Percentiles rank a stretch among this genome's conserved stretches.
Conservation (phyloP, 2,113 vertebrate genomes). For the Panthera uncia region DNA sequence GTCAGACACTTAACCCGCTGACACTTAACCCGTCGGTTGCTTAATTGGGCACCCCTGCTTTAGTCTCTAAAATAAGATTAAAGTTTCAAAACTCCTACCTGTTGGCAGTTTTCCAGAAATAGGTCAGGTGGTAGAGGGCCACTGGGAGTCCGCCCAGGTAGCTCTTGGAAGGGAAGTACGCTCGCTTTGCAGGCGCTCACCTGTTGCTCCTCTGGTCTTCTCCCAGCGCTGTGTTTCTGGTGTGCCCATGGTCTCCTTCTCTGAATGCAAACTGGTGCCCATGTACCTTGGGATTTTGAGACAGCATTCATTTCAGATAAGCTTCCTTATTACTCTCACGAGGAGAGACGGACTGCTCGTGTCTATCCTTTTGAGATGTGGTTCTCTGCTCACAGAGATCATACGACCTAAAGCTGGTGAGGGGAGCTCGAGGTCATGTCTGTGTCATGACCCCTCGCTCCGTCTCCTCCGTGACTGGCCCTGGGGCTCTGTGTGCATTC, state of each 20-base stretch:
- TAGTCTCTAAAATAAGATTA: constrained; percentile 4
- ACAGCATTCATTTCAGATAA: neutral
- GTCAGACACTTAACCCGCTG: no score
- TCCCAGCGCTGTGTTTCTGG: neutral
- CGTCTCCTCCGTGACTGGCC: no score
- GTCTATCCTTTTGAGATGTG: neutral
- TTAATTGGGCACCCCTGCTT: neutral
- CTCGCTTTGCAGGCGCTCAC: neutral
- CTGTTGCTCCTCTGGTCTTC: neutral
- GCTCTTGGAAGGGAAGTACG: neutral
- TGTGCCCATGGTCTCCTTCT: neutral
- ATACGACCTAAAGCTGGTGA: neutral
- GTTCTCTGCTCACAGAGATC: neutral
- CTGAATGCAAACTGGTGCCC: neutral
- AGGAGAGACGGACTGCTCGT: neutral
- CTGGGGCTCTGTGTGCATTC: neutral
- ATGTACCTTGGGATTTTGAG: neutral
- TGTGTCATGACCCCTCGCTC: neutral
- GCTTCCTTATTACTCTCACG: neutral
- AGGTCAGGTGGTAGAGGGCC: neutral
- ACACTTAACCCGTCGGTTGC: no score
- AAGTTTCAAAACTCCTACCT: neutral
- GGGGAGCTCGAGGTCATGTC: neutral
- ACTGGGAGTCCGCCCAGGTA: neutral
- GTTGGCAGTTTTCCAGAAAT: neutral